phyloP scores from a whole-genome alignment of 2,888 invertebrate genomes.

The Tridacna gigas region DNA sequence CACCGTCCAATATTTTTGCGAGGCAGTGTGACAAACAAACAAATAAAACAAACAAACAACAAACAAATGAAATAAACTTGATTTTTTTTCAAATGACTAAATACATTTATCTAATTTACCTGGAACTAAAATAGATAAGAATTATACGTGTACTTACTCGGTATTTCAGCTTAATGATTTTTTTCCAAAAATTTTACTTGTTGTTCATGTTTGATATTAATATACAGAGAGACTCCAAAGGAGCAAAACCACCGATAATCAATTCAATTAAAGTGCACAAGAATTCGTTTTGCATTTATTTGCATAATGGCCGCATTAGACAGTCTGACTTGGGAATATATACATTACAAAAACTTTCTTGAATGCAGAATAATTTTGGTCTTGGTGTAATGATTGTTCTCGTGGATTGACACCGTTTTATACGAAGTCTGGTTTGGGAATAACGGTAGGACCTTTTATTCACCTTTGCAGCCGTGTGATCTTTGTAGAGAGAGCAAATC shows the following conservation, averaged over 20 bases:
- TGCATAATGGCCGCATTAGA: conserved; percentile 3
- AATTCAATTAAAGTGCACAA: conserved; percentile 18
- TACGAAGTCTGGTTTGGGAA: too few species aligned
- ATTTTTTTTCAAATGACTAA: not conserved
- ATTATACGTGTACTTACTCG: too few species aligned
- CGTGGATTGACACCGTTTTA: too few species aligned
- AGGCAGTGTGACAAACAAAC: not conserved
- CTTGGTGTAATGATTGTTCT: too few species aligned
- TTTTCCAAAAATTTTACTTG: too few species aligned
- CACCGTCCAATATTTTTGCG: not conserved
- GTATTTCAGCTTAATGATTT: too few species aligned
- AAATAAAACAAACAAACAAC: not conserved
- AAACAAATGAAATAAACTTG: not conserved
- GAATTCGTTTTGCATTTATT: conserved; percentile 21
- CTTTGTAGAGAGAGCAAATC: too few species aligned
- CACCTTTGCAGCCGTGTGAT: too few species aligned
- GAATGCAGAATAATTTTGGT: too few species aligned
- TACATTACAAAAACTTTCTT: not conserved
- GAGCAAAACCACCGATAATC: conserved; percentile 7
- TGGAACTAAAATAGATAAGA: not conserved
- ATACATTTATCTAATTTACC: not conserved
- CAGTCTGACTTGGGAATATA: not conserved
- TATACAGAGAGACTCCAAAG: not conserved
- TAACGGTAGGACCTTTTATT: too few species aligned
- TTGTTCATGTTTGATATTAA: not conserved